These are phyloP conservation scores for Gymnoscelis rufifasciata DNA, from an alignment of 2,888 invertebrate genomes.

Conservation along the genomic window DNA sequence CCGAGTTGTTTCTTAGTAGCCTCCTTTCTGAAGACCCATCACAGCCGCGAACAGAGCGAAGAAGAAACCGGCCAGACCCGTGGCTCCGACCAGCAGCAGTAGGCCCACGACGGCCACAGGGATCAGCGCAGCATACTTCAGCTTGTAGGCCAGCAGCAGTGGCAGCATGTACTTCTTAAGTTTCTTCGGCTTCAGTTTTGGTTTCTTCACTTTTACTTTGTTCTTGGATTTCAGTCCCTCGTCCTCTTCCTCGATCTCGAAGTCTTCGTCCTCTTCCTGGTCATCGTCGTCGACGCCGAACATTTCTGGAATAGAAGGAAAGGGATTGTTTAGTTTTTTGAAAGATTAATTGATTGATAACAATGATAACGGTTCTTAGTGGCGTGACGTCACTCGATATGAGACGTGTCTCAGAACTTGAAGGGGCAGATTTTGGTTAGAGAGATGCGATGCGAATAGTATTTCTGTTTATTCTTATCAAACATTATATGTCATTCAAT, in stretches of 20 bases:
- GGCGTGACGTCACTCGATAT: no score
- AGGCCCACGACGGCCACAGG: conserved; percentile 86
- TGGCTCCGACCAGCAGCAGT: conserved; percentile 85
- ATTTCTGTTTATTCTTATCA: no score
- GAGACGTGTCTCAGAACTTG: no score
- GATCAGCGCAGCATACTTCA: conserved; percentile 88
- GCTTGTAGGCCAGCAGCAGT: conserved; percentile 87
- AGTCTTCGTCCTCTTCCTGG: conserved; percentile 45
- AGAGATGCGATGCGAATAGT: no score
- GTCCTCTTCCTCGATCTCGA: conserved; percentile 22
- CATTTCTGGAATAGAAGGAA: conserved; percentile 52
- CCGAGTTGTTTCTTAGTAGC: conserved; percentile 41
- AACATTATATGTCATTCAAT: no score
- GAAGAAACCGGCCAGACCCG: conserved; percentile 91
- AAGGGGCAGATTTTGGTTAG: no score
- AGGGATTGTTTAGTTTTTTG: neutral
- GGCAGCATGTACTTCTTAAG: conserved; percentile 86
- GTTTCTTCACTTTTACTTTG: conserved; percentile 37
- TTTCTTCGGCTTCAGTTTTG: conserved; percentile 74
- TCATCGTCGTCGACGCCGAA: conserved; percentile 57
- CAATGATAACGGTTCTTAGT: no score
- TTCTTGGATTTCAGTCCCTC: conserved; percentile 29
- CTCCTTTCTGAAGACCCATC: conserved; percentile 83
- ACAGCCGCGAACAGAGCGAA: conserved; percentile 91
- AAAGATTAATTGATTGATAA: no score